A percentile compares a stretch with the other conserved stretches of the same genome.
phyloP scores from a whole-genome alignment of 2,113 vertebrate species.

The Albula glossodonta region DNA sequence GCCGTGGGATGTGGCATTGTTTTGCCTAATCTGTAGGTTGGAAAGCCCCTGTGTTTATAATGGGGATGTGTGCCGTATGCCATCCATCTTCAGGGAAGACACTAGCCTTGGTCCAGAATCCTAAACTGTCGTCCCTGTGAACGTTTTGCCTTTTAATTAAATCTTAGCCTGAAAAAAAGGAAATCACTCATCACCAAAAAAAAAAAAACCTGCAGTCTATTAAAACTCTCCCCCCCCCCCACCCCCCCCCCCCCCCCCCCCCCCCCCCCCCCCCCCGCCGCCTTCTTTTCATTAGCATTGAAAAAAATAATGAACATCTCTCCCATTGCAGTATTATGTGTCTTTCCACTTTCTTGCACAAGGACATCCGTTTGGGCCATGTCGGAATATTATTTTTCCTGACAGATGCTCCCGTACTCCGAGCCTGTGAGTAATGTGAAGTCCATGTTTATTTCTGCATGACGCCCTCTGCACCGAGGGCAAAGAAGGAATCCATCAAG shows the following conservation, averaged over 20 bases:
- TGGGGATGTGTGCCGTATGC: neutral
- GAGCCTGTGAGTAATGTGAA: conserved; percentile 10
- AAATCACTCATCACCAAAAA: neutral
- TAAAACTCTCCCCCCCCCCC: too few relatives aligned
- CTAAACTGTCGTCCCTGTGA: conserved; percentile 12
- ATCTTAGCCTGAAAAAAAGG: neutral
- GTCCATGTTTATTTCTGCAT: conserved; percentile 16
- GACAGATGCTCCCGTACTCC: conserved; percentile 13
- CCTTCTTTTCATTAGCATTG: neutral
- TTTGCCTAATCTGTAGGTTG: neutral
- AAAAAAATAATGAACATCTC: conserved; percentile 11
- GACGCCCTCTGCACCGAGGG: conserved; percentile 1
- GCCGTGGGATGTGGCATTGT: neutral
- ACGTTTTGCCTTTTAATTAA: conserved; percentile 29
- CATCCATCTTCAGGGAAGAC: neutral
- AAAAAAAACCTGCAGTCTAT: too few relatives aligned
- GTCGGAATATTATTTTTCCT: conserved; percentile 16
- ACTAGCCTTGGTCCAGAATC: neutral
- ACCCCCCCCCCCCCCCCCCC: too few relatives aligned
- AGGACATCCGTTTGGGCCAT: conserved; percentile 5
- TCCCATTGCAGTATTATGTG: neutral
- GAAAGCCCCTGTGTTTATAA: neutral
- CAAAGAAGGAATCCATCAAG: conserved; percentile 1
- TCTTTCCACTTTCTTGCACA: conserved; percentile 13
- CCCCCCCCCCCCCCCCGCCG: too few relatives aligned